A percentile compares a stretch with the other conserved stretches of the same genome.
Evolutionary conservation across 2,113 vertebrate species (phyloP).

Genomic region (Nyctibius bracteatus): DNA sequence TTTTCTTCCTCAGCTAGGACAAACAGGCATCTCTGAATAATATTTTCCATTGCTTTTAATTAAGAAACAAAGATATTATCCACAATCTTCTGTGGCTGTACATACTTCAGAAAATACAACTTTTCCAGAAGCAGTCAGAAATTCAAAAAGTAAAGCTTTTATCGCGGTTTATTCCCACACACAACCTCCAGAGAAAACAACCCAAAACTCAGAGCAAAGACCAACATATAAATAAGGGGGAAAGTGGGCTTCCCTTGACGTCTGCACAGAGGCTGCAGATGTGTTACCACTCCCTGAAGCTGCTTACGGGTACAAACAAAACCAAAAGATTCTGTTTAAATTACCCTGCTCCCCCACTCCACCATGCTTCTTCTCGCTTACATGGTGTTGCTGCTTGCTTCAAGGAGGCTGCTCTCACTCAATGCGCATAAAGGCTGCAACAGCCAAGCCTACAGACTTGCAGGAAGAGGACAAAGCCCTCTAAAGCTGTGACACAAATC

Average conservation of each 20-base stretch:
- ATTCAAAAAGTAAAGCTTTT: neutral
- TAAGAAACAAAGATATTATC: neutral
- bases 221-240: neutral
- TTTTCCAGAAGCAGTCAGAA: neutral
- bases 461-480: constrained; percentile 5
- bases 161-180: neutral
- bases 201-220: neutral
- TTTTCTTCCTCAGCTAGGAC: neutral
- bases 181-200: neutral
- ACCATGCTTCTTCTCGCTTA: fast-evolving
- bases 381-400: neutral
- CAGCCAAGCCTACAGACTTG: neutral
- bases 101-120: neutral
- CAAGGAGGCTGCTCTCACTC: neutral
- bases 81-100: neutral
- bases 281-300: neutral
- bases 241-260: neutral
- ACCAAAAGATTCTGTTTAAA: neutral
- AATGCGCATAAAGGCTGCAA: neutral
- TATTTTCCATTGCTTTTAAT: neutral
- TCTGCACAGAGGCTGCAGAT: neutral
- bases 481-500: constrained; percentile 41
- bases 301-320: neutral
- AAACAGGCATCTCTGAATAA: neutral
- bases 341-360: neutral